A percentile compares a stretch with the other conserved stretches of the same genome.
Conservation (phyloP, 2,113 vertebrate species). For the Carassius gibelio region DNA sequence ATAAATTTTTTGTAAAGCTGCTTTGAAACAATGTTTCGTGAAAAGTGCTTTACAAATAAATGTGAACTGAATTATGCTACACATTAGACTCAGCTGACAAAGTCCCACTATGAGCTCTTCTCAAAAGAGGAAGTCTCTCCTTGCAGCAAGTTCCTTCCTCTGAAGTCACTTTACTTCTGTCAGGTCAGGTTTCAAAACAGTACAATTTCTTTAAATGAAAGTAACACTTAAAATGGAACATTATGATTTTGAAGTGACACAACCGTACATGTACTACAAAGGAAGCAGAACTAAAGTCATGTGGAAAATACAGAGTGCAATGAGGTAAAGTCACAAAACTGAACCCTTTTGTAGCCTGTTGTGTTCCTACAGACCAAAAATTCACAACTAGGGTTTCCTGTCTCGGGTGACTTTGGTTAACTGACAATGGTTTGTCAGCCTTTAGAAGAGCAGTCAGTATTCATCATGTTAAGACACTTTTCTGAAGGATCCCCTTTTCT, state of each 20-base stretch:
- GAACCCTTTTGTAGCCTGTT: not conserved
- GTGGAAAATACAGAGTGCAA: not conserved
- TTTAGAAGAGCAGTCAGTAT: slow-evolving; percentile 6
- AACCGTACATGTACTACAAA: not conserved
- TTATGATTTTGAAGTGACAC: not conserved
- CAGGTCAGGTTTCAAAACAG: slow-evolving; percentile 10
- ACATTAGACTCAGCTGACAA: not conserved
- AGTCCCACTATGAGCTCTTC: not conserved
- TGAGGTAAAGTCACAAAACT: not conserved
- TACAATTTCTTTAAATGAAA: slow-evolving; percentile 30
- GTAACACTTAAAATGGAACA: not conserved
- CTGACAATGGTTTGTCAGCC: not conserved
- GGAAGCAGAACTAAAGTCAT: slow-evolving; percentile 2
- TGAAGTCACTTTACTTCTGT: slow-evolving; percentile 27
- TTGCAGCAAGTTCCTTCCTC: slow-evolving; percentile 52
- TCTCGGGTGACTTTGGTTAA: not conserved
- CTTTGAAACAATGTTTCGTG: too few relatives aligned
- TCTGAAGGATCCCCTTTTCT: not conserved
- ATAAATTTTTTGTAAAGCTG: not conserved
- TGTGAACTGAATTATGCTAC: too few relatives aligned
- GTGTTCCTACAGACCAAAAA: not conserved
- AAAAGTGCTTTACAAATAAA: too few relatives aligned
- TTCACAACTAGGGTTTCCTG: not conserved
- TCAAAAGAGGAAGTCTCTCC: slow-evolving; percentile 52
- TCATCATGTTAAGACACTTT: not conserved